Percentiles rank a stretch among this genome's conserved stretches.
Evolutionary conservation across 1,140 invertebrate genomes (phyloP).

Genomic region (Caenorhabditis elegans): WBcel235 BX284605.5:8001001-8001500

Average conservation of each 20-base stretch:
- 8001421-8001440: neutral
- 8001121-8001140: neutral
- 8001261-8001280: conserved; percentile 13
- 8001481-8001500: neutral
- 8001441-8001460: neutral
- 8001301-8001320: neutral
- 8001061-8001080: neutral
- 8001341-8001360: neutral
- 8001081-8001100: neutral
- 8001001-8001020: neutral
- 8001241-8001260: neutral
- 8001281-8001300: conserved; percentile 15
- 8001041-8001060: conserved; percentile 19
- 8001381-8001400: neutral
- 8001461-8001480: conserved; percentile 21
- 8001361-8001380: neutral
- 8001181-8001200: neutral
- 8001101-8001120: neutral
- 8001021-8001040: neutral
- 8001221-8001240: neutral
- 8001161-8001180: neutral
- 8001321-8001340: conserved; percentile 10
- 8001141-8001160: conserved; percentile 26
- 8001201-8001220: neutral
- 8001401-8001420: neutral